phyloP scores from a whole-genome alignment of 2,888 invertebrate genomes.

The Calameuta pallipes region DNA sequence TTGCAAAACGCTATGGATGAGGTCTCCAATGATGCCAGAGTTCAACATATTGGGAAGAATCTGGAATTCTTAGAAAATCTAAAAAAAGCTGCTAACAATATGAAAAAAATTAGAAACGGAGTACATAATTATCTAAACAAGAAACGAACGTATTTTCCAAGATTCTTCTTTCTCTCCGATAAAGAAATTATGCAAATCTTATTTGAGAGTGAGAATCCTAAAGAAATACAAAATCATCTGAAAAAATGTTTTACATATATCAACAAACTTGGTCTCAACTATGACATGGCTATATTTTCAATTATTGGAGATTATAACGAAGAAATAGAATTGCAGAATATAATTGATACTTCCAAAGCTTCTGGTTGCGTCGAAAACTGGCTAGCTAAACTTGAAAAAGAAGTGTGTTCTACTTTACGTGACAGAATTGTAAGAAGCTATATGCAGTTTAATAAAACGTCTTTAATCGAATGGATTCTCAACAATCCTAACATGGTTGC shows the following conservation, averaged over 20 bases:
- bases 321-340: conserved; percentile 68
- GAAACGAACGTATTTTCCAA: conserved; percentile 75
- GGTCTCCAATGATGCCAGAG: conserved; percentile 46
- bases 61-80: conserved; percentile 49
- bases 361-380: conserved; percentile 76
- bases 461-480: conserved; percentile 69
- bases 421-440: conserved; percentile 60
- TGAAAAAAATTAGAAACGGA: conserved; percentile 74
- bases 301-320: conserved; percentile 75
- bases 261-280: conserved; percentile 68
- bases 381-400: conserved; percentile 73
- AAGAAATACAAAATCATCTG: conserved; percentile 72
- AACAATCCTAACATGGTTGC: conserved; percentile 76
- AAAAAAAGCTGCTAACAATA: conserved; percentile 64
- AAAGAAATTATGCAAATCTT: conserved; percentile 79
- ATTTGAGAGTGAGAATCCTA: conserved; percentile 75
- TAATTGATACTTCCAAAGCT: conserved; percentile 69
- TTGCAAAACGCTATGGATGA: conserved; percentile 63
- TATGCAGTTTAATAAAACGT: conserved; percentile 52
- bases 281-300: conserved; percentile 69
- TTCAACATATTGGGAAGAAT: conserved; percentile 49
- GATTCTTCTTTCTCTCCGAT: conserved; percentile 83
- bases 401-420: conserved; percentile 67
- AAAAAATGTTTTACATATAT: conserved; percentile 80
- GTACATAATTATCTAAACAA: conserved; percentile 75